Evolutionary conservation across 2,888 invertebrate species (phyloP), one percentile per base, ranked within the genome.

Genomic region (Eupsilia transversa): DNA sequence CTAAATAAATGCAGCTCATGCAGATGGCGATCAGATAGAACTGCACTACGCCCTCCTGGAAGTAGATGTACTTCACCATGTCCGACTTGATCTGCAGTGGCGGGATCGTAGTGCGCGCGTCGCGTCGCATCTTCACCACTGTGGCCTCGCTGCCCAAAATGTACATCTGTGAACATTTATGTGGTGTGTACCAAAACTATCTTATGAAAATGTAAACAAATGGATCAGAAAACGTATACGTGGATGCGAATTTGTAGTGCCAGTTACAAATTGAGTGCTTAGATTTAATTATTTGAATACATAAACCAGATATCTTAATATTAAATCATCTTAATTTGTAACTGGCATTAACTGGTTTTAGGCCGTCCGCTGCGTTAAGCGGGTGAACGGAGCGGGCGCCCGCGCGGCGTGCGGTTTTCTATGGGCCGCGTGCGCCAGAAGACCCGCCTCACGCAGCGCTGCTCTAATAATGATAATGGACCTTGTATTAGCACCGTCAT

Each of bases 1-100:
- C 94, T 1, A 86, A 77, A 71, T 91, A 93, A 5, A 95, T 86
- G 75, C 93, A 93, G 0, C 86, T 65, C n/a, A 94, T 60, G 7
- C 92, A 92, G 4, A 94, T 82, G 5, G 89, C 38, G 64, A 94
- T 92, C 30, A 94, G 76, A 74, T 93, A 95, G 33, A 91, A 79
- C 66, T 93, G 91, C 3, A 93, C 56, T 20, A 86, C 30, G 5
- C 86, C 87, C 65, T 91, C 91, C n/a, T 89, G 88, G 73, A 87
- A 84, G 77, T 89, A 90, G 27, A 93, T 82, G 56, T 89, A 80
- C 52, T 87, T 90, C 61, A 91, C 66, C 33, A 90, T 52, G 2
- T 84, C 82, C 10, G 64, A 83, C 41, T 87, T 85, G 20, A 67
- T 82, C n/a, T 86, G 83, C 0, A 83, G 35, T 0, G 85, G 61